These are phyloP conservation scores for Aelia acuminata DNA, from an alignment of 2,888 invertebrate genomes.

Conservation along the genomic window DNA sequence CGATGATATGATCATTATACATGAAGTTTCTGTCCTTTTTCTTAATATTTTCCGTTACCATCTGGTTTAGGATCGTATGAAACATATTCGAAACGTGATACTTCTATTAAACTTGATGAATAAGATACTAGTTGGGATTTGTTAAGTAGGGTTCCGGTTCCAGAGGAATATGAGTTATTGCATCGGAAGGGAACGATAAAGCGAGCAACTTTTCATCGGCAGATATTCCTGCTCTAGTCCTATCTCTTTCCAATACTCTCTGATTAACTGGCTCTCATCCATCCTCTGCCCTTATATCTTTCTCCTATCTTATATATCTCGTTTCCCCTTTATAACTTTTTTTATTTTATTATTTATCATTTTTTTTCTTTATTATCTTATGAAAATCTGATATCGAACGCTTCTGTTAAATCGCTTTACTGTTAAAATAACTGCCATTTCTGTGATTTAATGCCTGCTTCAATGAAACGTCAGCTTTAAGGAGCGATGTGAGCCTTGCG, in stretches of 20 bases:
- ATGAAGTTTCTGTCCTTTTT: too few relatives aligned
- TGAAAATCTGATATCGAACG: not conserved
- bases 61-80: not conserved
- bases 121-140: not conserved
- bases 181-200: not conserved
- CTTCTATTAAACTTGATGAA: not conserved
- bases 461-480: not conserved
- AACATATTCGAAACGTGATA: not conserved
- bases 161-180: not conserved
- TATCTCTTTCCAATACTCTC: slow-evolving; percentile 19
- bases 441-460: not conserved
- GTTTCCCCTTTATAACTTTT: not conserved
- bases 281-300: not conserved
- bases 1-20: too few relatives aligned
- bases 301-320: not conserved
- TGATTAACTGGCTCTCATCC: slow-evolving; percentile 7
- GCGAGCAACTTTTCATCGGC: slow-evolving; percentile 3
- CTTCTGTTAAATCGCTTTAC: not conserved
- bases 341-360: too few relatives aligned
- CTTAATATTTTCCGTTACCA: not conserved
- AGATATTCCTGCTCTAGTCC: not conserved
- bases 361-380: not conserved
- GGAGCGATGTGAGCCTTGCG: not conserved
- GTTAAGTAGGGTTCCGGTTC: not conserved
- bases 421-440: not conserved